Base-by-base conservation (phyloP, 1,140 invertebrate genomes). In the Pantala flavescens region DNA sequence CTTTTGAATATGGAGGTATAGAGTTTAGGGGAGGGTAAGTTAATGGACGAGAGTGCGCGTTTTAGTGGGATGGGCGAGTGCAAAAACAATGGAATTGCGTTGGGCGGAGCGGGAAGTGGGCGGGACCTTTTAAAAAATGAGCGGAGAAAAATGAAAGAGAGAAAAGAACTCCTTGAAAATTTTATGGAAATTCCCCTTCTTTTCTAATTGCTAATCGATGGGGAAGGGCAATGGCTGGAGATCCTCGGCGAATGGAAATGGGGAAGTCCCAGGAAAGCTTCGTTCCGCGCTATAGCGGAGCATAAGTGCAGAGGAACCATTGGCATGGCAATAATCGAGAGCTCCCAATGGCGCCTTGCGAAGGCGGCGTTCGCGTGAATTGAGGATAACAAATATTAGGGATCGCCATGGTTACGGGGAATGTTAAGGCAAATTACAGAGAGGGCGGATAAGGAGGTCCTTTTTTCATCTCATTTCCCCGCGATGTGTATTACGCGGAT, bases 121-220 rank as follows among this genome's bases (percentile, higher is more conserved):
- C 49, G 49, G 49, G 12, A 63, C 49, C 49, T 16, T 63, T 63
- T 63, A 21, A 21, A 21, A 63, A 19, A 63, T 63, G 12, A 63
- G 49, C 16, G 49, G n/a, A 63, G 49, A 21, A 21, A 21, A 63
- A 21, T 16, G 49, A 21, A 63, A 63, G n/a, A 19, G 49, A 63
- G 49, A 63, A 63, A 63, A 63, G 49, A 63, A 63, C 49, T 63
- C 49, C 49, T 63, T 63, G 49, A 63, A 63, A 63, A 63, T 63
- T 63, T 63, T 63, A 63, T 63, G 49, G 49, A 63, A 63, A 63
- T 63, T 1, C 16, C 16, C 16, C 16, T 16, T 63, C 49, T 63
- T 63, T 63, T 63, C 49, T 63, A 63, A 63, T 63, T 63, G 49
- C n/a, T 63, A 63, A 63, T 63, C 49, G 49, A 63, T 63, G 49